Conservation (phyloP, 2,113 vertebrate genomes). For the Rhinolophus ferrumequinum region DNA sequence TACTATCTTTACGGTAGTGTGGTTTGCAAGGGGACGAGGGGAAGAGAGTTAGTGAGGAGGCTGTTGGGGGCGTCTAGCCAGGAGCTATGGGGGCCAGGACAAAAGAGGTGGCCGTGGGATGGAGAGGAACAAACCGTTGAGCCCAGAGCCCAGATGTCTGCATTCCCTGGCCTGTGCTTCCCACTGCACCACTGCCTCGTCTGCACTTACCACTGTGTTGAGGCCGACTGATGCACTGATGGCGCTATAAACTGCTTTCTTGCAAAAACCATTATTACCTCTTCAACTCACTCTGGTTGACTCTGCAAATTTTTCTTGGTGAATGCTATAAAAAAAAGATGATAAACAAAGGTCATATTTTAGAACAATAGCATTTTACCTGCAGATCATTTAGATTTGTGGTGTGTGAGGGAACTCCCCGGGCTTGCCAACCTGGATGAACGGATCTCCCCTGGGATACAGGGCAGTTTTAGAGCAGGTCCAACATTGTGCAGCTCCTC, state of each 20-base stretch:
- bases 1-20: not conserved
- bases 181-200: not conserved
- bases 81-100: not conserved
- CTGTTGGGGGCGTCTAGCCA: not conserved
- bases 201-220: not conserved
- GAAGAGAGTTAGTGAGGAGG: not conserved
- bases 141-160: not conserved
- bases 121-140: not conserved
- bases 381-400: not conserved
- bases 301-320: slow-evolving; percentile 13
- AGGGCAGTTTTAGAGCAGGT: slow-evolving; percentile 22
- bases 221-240: not conserved
- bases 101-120: not conserved
- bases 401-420: not conserved
- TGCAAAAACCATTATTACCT: not conserved
- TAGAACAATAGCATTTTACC: not conserved
- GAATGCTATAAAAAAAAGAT: not conserved
- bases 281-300: not conserved
- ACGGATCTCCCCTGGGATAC: not conserved
- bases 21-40: not conserved
- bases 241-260: not conserved
- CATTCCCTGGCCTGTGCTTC: not conserved
- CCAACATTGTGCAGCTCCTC: not conserved
- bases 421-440: not conserved
- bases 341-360: not conserved